Evolutionary conservation across 1,140 invertebrate genomes (phyloP), one percentile per base, ranked within the genome.

Genomic region (Temnothorax nylanderi): DNA sequence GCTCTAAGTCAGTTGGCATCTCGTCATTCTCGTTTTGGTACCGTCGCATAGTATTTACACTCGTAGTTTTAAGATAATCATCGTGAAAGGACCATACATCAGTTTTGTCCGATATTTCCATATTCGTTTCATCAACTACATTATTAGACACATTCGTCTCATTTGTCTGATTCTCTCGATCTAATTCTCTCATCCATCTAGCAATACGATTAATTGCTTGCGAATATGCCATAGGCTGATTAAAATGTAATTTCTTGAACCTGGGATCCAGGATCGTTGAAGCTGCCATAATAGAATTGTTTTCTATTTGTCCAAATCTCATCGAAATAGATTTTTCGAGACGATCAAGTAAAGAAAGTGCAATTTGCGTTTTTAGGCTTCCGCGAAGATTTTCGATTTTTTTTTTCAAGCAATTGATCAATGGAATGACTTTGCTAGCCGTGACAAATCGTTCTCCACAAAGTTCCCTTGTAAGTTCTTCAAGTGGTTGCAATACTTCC

Each of bases 271-370:
- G 26, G 2, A 62, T 62, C 11, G 26, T 62, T 13, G 32, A 34
- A 62, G 4, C 0, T 34, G 60, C 13, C 60, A 62, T 34, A 62
- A 62, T 62, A 34, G 8, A 13, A 62, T 62, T 62, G 11, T 18
- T 34, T 62, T 62, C 60, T 62, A 62, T 62, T 34, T 62, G 32
- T 34, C 26, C 60, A 62, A 62, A 62, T 34, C 5, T 34, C 3
- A 16, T 34, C 3, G 13, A 16, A 62, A 62, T 62, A 62, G 26
- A 62, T 0, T 62, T 62, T 62, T 62, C n/a, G 4, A 67, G 37
- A 67, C 64, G 10, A 41, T 67, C 64, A 67, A 67, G n/a, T 67
- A 44, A 67, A 67, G 64, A 21, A 67, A 13, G 64, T 67, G 64
- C 64, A 41, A 18, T 67, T 67, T 41, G 37, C n/a, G 64, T 67